phyloP scores from a whole-genome alignment of 2,113 vertebrate genomes.

The Pantherophis guttatus region DNA sequence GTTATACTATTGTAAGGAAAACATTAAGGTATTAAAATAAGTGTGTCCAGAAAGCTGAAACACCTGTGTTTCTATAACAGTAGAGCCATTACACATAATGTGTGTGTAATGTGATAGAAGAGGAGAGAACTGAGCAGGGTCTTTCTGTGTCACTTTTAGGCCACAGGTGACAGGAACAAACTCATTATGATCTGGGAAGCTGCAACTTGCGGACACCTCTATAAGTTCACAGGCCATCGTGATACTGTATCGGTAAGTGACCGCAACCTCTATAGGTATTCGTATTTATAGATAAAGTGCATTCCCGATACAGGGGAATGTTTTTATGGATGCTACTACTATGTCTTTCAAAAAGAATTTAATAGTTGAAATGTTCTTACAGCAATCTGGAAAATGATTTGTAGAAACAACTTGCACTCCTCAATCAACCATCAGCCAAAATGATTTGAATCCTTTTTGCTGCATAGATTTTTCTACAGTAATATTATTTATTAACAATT shows the following conservation, averaged over 20 bases:
- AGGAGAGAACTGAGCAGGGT: fast-evolving
- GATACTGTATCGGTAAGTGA: slow-evolving; percentile 84
- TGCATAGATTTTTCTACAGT: neutral
- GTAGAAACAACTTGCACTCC: neutral
- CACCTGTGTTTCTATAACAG: neutral
- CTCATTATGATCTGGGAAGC: slow-evolving; percentile 94
- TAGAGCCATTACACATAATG: neutral
- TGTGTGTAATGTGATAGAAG: neutral
- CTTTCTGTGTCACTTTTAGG: slow-evolving; percentile 64
- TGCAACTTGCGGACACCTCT: slow-evolving; percentile 81
- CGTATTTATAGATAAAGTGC: neutral
- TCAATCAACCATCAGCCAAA: too few species aligned
- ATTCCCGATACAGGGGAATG: too few species aligned
- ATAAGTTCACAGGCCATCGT: slow-evolving; percentile 89
- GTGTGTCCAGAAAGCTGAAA: neutral
- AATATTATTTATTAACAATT: too few species aligned
- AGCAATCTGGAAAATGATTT: neutral
- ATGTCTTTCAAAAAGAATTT: neutral
- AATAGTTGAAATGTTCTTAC: neutral
- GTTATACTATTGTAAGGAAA: neutral
- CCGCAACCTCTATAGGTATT: neutral
- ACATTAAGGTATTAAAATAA: neutral
- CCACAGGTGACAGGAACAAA: slow-evolving; percentile 89
- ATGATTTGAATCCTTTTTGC: neutral
- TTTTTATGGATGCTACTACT: neutral